Evolutionary conservation across 2,113 vertebrate genomes (phyloP), one percentile per base, ranked within the genome.

Genomic region (Bucco capensis): DNA sequence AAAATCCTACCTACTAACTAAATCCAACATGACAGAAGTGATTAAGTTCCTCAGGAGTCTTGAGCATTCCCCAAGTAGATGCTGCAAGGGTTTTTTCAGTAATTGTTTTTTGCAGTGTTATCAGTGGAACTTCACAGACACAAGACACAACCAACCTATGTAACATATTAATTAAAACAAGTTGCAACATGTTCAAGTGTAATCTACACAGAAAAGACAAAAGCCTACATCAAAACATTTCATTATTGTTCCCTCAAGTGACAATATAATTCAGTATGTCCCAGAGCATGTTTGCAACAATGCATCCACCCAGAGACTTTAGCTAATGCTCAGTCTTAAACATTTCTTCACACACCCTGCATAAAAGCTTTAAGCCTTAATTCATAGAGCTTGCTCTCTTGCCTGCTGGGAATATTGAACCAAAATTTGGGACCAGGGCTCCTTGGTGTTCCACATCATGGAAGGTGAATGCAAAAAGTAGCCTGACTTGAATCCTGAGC

Each of bases 271-370:
- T 86, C 4, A 5, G 7, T 58, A 81, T 73, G 70, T 89, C 96
- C 90, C 47, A 90, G 74, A 92, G 88, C 90, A 84, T 58, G 42
- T 92, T 96, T 90, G 66, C 72, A 92, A 94, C 92, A 96, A 84
- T 62, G 83, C 38, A 40, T 86, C 80, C 92, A 74, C 54, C 67
- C 40, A 79, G 58, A 86, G n/a, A 84, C 10, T 19, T 82, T 49
- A 94, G 74, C 91, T 78, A 62, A 94, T 16, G 17, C 78, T 92
- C 50, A 40, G 65, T 72, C 85, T 85, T 66, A 60, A 93, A 93
- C 74, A 90, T 76, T 67, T 72, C 53, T 92, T 94, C 93, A 94
- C 83, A 93, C 58, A 75, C 40, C 66, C 84, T 84, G 35, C 40
- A 33, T 90, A 66, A 92, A 89, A 93, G 70, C 44, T 77, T 78